These are phyloP conservation scores for Micromesistius poutassou DNA, from an alignment of 2,797 vertebrate genomes.

Conservation along the genomic window DNA sequence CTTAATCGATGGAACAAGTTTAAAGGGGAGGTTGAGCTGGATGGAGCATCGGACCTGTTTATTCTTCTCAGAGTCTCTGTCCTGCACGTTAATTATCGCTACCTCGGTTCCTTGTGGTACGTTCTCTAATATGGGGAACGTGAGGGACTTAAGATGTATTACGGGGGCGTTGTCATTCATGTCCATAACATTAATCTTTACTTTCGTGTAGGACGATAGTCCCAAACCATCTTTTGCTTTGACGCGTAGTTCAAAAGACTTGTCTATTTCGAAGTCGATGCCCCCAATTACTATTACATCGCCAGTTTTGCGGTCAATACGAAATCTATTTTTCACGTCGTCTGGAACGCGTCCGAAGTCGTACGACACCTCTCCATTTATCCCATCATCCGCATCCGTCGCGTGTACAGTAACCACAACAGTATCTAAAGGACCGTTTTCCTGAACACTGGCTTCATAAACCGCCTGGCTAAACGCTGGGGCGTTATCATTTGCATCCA, in stretches of 20 bases:
- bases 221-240: constrained; percentile 58
- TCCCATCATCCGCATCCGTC: constrained; percentile 46
- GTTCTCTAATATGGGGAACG: constrained; percentile 45
- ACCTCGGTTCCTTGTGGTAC: constrained; percentile 44
- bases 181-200: constrained; percentile 49
- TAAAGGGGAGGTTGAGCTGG: constrained; percentile 61
- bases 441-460: constrained; percentile 53
- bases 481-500: constrained; percentile 68
- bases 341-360: constrained; percentile 37
- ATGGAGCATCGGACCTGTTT: constrained; percentile 60
- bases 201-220: constrained; percentile 37
- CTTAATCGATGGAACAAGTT: constrained; percentile 64
- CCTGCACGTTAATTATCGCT: constrained; percentile 51
- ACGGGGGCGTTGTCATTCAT: constrained; percentile 60
- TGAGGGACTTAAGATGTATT: constrained; percentile 46
- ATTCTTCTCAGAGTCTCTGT: constrained; percentile 68
- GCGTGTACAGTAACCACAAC: constrained; percentile 51
- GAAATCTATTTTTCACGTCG: constrained; percentile 33
- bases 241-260: constrained; percentile 53
- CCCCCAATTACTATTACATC: constrained; percentile 44
- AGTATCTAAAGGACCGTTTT: constrained; percentile 39
- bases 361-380: constrained; percentile 36
- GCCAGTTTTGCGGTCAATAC: constrained; percentile 35
- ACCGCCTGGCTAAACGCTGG: constrained; percentile 45
- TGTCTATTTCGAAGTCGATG: constrained; percentile 65